These are phyloP conservation scores for Coptodon rendalli DNA, from an alignment of 2,113 vertebrate genomes.

Conservation along the genomic window DNA sequence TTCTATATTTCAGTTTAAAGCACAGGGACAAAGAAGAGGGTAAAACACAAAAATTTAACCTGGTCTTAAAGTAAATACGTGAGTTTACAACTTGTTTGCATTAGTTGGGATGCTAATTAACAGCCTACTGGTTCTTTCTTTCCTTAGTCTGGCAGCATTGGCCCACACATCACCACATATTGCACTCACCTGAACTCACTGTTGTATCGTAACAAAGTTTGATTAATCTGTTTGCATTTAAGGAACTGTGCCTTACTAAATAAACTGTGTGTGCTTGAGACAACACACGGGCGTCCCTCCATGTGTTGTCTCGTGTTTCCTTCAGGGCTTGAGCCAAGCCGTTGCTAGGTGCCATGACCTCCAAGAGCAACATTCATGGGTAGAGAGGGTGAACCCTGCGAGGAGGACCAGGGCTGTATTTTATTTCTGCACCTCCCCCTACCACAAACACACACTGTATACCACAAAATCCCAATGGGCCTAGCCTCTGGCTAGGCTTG, in stretches of 20 bases:
- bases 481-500: neutral
- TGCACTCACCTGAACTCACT: neutral
- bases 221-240: neutral
- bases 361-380: conserved; percentile 47
- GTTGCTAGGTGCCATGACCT: conserved; percentile 62
- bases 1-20: neutral
- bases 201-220: neutral
- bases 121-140: neutral
- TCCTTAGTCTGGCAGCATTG: neutral
- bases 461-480: conserved; percentile 13
- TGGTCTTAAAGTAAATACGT: neutral
- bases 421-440: conserved; percentile 33
- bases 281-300: neutral
- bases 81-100: neutral
- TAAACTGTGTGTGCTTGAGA: neutral
- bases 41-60: neutral
- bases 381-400: conserved; percentile 47
- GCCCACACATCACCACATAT: neutral
- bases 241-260: neutral
- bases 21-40: neutral
- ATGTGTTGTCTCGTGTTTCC: conserved; percentile 48
- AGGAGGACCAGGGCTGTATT: conserved; percentile 35
- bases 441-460: conserved; percentile 21
- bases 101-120: neutral
- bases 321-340: conserved; percentile 38